Evolutionary conservation across 2,113 vertebrate genomes (phyloP), one percentile per base, ranked within the genome.

Genomic region (Leuciscus idus): DNA sequence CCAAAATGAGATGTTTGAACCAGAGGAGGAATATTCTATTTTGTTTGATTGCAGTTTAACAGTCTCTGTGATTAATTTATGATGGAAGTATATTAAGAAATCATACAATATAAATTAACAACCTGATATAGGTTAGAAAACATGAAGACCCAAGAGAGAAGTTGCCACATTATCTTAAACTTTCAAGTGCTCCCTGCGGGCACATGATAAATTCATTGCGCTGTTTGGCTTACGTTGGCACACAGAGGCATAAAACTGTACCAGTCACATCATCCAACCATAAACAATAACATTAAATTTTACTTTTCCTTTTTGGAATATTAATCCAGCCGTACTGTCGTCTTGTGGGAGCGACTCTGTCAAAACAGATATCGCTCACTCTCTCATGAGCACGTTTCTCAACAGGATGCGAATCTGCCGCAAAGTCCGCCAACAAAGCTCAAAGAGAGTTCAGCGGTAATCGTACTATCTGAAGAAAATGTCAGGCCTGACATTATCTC

Each of bases 401-500:
- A 84, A 57, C 82, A 84, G 50, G 17, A 52, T 23, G 39, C 61
- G 1, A 19, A 30, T 46, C 21, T 48, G 28, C 26, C 46, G 46
- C 46, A 70, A 66, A 68, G 61, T 70, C 62, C 30, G 28, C 52
- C 77, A 55, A 73, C 23, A 73, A 15, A 55, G 48, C 66, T 73
- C 81, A 73, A 57, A 59, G 61, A 66, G 81, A 36, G 61, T 70
- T 73, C 48, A 70, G 68, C 7, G 8, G 46, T 83, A 83, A 70
- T 83, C 81, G 55, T 70, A 70, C 79, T 83, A 73, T 84, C 81
- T 84, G 81, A 84, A 36, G 81, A 84, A 72, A 84, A 84, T 73
- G 82, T 59, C 82, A 84, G 68, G 66, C 30, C n/a, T 84, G 68
- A 72, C 82, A 84, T 84, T 84, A 84, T 73, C 82, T 84, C 68